Conservation (phyloP, 2,113 vertebrate species). For the Centropus unirufus region DNA sequence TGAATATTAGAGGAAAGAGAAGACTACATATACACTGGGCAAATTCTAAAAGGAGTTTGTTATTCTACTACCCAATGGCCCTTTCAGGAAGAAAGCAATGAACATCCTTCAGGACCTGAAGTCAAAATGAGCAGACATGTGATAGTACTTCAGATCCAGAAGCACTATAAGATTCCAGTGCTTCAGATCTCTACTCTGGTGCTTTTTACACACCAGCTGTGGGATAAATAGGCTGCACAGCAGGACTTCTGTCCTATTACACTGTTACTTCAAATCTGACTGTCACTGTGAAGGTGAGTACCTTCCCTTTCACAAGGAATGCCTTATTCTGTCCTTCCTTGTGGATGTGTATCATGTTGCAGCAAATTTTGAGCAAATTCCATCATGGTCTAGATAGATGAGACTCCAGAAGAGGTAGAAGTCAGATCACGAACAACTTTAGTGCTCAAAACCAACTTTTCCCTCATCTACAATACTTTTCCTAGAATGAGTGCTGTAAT, state of each 20-base stretch:
- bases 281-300: not conserved
- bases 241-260: not conserved
- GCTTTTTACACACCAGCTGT: not conserved
- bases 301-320: not conserved
- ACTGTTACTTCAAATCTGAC: not conserved
- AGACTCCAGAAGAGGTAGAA: not conserved
- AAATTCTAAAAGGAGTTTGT: not conserved
- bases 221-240: not conserved
- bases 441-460: not conserved
- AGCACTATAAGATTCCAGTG: no score
- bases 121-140: not conserved
- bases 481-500: not conserved
- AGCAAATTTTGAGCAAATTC: not conserved
- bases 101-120: not conserved
- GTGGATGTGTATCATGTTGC: not conserved
- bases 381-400: not conserved
- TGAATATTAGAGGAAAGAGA: not conserved
- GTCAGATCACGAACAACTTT: not conserved
- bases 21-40: not conserved
- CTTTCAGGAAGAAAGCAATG: not conserved
- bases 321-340: not conserved
- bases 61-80: not conserved
- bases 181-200: not conserved
- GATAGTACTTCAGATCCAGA: no score
- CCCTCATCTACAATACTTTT: not conserved